These are phyloP conservation scores for Meloidogyne chitwoodi DNA, from an alignment of 1,140 invertebrate genomes.

Conservation along the genomic window DNA sequence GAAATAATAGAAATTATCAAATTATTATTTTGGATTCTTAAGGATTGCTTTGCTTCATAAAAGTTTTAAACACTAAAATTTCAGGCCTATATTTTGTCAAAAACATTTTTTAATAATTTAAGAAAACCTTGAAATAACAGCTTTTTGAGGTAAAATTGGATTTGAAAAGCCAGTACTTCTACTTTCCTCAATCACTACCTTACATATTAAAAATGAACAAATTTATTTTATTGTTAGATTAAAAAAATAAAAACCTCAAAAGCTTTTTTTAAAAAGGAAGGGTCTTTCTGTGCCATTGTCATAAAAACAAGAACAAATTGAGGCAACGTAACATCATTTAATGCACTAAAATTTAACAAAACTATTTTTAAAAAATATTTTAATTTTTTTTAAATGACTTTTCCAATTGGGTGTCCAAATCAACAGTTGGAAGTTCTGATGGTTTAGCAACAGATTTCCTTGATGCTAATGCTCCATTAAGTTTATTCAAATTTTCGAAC, in stretches of 20 bases:
- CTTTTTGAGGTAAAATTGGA: constrained; percentile 27
- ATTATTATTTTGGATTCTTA: too few species aligned
- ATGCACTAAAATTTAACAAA: not conserved
- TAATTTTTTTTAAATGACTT: not conserved
- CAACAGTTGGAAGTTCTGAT: constrained; percentile 33
- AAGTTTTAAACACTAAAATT: too few species aligned
- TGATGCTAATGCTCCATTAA: constrained; percentile 3
- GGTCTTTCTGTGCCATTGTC: constrained; percentile 31
- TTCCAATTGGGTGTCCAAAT: constrained; percentile 32
- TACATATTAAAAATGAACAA: constrained; percentile 12
- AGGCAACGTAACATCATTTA: constrained; percentile 1
- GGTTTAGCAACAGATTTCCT: constrained; percentile 17
- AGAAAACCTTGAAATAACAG: not conserved
- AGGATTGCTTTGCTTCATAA: too few species aligned
- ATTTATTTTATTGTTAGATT: not conserved
- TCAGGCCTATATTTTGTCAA: too few species aligned
- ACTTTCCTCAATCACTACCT: constrained; percentile 38
- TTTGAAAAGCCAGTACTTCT: constrained; percentile 36
- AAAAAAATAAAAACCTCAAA: constrained; percentile 25
- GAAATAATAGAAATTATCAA: not conserved
- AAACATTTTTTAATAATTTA: not conserved
- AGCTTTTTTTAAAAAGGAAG: constrained; percentile 28
- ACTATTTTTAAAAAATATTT: not conserved
- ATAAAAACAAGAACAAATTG: constrained; percentile 30
- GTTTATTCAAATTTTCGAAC: constrained; percentile 31